These are phyloP conservation scores for Rhodinocichla rosea DNA, from an alignment of 2,113 vertebrate species.

Conservation along the genomic window DNA sequence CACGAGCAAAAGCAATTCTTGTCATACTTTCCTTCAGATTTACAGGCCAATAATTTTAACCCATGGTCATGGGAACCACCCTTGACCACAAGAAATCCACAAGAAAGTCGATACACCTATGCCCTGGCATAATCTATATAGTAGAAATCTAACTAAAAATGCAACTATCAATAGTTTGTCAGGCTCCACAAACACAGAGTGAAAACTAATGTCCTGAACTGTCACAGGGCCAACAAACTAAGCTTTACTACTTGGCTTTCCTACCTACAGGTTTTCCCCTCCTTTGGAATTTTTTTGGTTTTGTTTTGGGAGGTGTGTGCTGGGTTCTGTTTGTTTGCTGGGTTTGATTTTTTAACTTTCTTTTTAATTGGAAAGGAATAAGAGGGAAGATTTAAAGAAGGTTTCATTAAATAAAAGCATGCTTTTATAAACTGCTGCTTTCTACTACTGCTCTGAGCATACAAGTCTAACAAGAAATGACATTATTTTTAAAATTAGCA, in stretches of 20 bases:
- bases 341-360: neutral
- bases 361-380: neutral
- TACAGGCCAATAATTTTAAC: neutral
- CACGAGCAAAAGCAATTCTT: slow-evolving; percentile 6
- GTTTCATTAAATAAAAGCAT: neutral
- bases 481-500: neutral
- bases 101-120: neutral
- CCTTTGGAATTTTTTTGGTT: neutral
- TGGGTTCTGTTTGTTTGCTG: neutral
- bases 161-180: neutral
- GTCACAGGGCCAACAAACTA: neutral
- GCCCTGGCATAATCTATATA: neutral
- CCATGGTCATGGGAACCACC: neutral
- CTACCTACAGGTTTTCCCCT: too few species aligned
- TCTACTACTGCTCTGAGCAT: neutral
- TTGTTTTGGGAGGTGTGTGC: neutral
- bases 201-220: neutral
- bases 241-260: neutral
- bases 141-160: neutral
- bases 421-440: neutral
- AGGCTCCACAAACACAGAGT: neutral
- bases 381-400: neutral
- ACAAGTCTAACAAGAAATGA: fast-evolving
- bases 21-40: neutral
- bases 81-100: neutral